Conservation (phyloP, 2,113 vertebrate species). For the Colinus virginianus region DNA sequence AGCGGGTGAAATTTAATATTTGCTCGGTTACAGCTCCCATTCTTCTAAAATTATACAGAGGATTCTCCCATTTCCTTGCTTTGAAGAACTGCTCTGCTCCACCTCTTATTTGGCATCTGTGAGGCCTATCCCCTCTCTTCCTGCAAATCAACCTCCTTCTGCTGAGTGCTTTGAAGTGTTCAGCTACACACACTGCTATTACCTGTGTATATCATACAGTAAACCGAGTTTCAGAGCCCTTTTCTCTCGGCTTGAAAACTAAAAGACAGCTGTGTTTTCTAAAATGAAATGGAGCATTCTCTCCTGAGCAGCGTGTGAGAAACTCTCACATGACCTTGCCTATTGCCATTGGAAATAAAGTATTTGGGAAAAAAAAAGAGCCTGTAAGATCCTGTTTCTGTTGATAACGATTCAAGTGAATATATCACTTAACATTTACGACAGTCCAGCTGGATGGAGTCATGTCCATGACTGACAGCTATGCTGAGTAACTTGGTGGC, state of each 20-base stretch:
- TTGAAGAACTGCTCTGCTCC: not conserved
- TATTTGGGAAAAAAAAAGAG: not conserved
- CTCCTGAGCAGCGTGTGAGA: not conserved
- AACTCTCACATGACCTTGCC: not conserved
- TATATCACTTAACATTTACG: constrained; percentile 17
- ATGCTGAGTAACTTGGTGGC: constrained; percentile 27
- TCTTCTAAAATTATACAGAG: not conserved
- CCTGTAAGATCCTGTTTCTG: not conserved
- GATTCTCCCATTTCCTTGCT: not conserved
- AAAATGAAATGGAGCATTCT: not conserved
- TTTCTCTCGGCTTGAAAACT: not conserved
- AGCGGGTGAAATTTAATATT: not conserved
- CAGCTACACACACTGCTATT: not conserved
- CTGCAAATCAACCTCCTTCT: not conserved
- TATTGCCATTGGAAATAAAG: constrained; percentile 1
- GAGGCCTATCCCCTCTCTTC: not conserved
- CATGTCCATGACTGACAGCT: constrained; percentile 42
- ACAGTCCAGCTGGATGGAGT: constrained; percentile 29
- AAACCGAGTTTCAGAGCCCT: not conserved
- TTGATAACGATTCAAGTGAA: constrained; percentile 28
- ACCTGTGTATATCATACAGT: not conserved
- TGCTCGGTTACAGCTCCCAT: not conserved
- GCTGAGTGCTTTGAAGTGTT: not conserved
- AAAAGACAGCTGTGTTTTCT: not conserved
- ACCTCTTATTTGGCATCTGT: not conserved